Conservation (phyloP, 1,140 invertebrate genomes). For the Cotesia vestalis region DNA sequence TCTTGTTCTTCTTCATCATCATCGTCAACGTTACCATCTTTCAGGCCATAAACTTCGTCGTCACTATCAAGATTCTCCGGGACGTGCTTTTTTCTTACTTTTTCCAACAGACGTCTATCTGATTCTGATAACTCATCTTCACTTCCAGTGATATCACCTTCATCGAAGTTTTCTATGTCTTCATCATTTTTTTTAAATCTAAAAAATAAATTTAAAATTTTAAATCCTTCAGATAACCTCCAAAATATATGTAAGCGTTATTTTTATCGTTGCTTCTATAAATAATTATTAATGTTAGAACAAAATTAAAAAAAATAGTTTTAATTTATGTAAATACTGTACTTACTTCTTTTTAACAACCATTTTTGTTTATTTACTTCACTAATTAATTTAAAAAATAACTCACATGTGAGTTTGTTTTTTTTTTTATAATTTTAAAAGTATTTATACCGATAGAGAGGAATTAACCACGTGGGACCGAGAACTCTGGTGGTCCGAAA, state of each 20-base stretch:
- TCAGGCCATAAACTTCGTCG: conserved; percentile 72
- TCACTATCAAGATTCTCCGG: conserved; percentile 70
- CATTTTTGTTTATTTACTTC: conserved; percentile 29
- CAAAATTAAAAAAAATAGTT: conserved; percentile 5
- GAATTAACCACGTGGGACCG: no score
- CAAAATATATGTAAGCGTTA: not conserved
- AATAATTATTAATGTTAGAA: not conserved
- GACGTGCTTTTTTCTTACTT: conserved; percentile 67
- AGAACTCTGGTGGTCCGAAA: no score
- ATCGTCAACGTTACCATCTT: conserved; percentile 50
- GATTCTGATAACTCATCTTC: conserved; percentile 75
- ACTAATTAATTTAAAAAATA: not conserved
- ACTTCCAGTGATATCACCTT: conserved; percentile 72
- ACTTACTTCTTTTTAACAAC: conserved; percentile 40
- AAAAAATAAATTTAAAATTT: not conserved
- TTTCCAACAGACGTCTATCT: conserved; percentile 72
- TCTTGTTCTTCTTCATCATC: conserved; percentile 61
- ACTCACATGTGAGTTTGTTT: no score
- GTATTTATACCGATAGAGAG: no score
- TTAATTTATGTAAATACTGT: not conserved
- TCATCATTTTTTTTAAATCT: conserved; percentile 34
- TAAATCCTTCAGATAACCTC: not conserved
- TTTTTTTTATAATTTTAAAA: no score
- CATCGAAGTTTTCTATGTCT: conserved; percentile 38
- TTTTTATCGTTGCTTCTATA: no score